Evolutionary conservation across 2,797 vertebrate genomes (phyloP).

Genomic region (Lagothrix lagotricha): DNA sequence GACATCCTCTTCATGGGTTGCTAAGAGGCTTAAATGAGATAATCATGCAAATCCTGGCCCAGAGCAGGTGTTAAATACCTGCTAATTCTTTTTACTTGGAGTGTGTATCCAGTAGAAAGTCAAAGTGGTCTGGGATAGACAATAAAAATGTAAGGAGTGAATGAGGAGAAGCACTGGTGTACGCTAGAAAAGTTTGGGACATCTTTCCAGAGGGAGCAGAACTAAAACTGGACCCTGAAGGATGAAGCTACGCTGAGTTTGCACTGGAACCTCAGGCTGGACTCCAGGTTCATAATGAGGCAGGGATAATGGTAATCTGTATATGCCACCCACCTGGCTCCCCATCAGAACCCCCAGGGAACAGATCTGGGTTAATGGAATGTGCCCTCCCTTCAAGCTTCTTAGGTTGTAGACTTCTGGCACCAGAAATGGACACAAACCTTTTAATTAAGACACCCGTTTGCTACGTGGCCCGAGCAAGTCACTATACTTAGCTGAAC

Average conservation of each 20-base stretch:
- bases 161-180: background rate
- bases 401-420: background rate
- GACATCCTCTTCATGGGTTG: background rate
- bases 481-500: background rate
- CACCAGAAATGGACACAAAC: background rate
- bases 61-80: background rate
- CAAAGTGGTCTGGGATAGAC: background rate
- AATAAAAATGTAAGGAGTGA: background rate
- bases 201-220: background rate
- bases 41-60: background rate
- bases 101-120: background rate
- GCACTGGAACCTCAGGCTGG: background rate
- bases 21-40: slow-evolving; percentile 39
- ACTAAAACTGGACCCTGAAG: background rate
- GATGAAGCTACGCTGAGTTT: background rate
- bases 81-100: background rate
- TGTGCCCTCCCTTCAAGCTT: background rate
- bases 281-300: background rate
- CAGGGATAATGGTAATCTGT: too few species aligned
- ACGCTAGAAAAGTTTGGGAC: background rate
- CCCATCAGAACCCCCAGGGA: background rate
- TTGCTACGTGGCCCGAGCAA: background rate
- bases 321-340: background rate
- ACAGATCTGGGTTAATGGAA: background rate
- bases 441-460: background rate